Evolutionary conservation across 2,888 invertebrate species (phyloP).

Genomic region (Mythimna albipuncta): DNA sequence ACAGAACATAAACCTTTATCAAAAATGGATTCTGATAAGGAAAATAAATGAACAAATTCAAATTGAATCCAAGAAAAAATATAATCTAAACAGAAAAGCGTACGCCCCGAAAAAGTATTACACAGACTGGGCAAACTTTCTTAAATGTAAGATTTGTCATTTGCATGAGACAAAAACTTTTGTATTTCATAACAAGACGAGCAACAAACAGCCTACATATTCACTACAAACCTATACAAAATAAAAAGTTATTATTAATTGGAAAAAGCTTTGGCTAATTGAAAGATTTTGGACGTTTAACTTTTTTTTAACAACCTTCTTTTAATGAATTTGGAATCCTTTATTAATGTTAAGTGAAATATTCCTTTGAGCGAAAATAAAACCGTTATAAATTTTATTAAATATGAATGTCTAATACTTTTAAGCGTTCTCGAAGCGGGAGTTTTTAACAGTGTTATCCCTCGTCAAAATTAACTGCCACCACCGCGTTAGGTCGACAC

Average conservation of each 20-base stretch:
- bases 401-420: slow-evolving; percentile 69
- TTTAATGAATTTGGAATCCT: slow-evolving; percentile 48
- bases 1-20: not conserved
- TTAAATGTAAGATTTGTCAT: slow-evolving; percentile 53
- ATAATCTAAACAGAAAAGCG: slow-evolving; percentile 40
- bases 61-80: slow-evolving; percentile 40
- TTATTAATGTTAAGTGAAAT: slow-evolving; percentile 33
- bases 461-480: slow-evolving; percentile 61
- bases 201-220: slow-evolving; percentile 10
- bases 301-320: slow-evolving; percentile 26
- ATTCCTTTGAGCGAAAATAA: slow-evolving; percentile 57
- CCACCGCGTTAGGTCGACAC: slow-evolving; percentile 36
- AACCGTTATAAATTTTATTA: slow-evolving; percentile 62
- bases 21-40: not conserved
- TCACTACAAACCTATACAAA: slow-evolving; percentile 18
- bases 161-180: slow-evolving; percentile 49
- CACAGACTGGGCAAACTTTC: slow-evolving; percentile 39
- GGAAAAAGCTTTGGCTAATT: slow-evolving; percentile 30
- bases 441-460: slow-evolving; percentile 69
- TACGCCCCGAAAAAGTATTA: slow-evolving; percentile 40
- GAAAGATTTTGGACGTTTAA: slow-evolving; percentile 29
- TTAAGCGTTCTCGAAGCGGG: slow-evolving; percentile 58
- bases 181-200: slow-evolving; percentile 41
- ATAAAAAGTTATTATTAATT: slow-evolving; percentile 25
- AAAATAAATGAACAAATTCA: slow-evolving; percentile 30